phyloP scores from a whole-genome alignment of 2,113 vertebrate species.

The Panurus biarmicus region DNA sequence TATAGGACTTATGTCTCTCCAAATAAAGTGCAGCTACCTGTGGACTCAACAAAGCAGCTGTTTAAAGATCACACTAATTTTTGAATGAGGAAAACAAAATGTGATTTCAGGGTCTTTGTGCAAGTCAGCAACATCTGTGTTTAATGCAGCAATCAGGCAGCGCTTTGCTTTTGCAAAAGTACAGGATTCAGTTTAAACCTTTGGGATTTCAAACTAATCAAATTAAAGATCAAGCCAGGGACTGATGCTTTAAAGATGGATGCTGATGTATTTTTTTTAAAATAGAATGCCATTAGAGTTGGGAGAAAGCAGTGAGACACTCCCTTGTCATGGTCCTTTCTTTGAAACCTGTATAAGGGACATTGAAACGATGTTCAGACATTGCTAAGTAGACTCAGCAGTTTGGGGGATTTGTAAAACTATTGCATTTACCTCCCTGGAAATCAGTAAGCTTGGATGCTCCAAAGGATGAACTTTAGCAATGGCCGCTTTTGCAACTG shows the following conservation, averaged over 20 bases:
- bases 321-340: background rate
- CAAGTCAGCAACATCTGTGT: slow-evolving; percentile 16
- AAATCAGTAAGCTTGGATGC: background rate
- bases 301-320: background rate
- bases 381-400: background rate
- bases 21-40: slow-evolving; percentile 17
- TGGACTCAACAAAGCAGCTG: slow-evolving; percentile 39
- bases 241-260: background rate
- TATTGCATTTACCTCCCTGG: background rate
- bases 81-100: background rate
- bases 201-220: background rate
- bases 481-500: background rate
- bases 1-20: background rate
- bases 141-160: background rate
- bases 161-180: background rate
- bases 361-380: background rate
- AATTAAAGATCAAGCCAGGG: background rate
- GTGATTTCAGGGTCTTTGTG: background rate
- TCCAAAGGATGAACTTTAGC: background rate
- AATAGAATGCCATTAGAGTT: background rate
- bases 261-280: background rate
- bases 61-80: slow-evolving; percentile 13
- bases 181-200: background rate
- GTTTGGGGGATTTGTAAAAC: background rate
- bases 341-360: background rate